Percentiles rank a stretch among this genome's conserved stretches.
Evolutionary conservation across 2,797 vertebrate genomes (phyloP).

Genomic region (Gymnodraco acuticeps): DNA sequence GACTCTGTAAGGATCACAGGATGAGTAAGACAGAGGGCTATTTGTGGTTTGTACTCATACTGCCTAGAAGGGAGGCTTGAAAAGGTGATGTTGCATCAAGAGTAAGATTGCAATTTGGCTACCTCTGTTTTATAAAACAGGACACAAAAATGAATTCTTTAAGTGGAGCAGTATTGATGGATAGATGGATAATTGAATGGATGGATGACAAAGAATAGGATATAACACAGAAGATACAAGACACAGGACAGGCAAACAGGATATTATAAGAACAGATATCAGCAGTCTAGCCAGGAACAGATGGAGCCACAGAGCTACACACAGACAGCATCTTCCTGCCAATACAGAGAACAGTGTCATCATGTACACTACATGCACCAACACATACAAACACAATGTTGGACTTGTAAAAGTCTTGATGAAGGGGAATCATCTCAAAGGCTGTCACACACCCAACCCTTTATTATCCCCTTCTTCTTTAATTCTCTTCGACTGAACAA

Average conservation of each 20-base stretch:
- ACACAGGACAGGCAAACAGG: conserved; percentile 66
- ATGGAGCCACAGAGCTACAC: conserved; percentile 79
- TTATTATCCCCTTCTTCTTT: conserved; percentile 52
- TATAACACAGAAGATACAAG: conserved; percentile 58
- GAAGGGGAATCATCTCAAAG: conserved; percentile 55
- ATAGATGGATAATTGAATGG: conserved; percentile 10
- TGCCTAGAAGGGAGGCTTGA: conserved; percentile 58
- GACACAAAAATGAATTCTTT: conserved; percentile 47
- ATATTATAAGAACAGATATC: conserved; percentile 78
- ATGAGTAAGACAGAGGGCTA: conserved; percentile 66
- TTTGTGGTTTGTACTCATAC: conserved; percentile 67
- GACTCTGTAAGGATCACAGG: conserved; percentile 60
- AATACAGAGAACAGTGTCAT: conserved; percentile 63
- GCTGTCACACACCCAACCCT: conserved; percentile 38
- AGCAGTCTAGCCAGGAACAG: conserved; percentile 82
- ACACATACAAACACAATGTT: conserved; percentile 51
- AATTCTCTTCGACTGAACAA: conserved; percentile 29
- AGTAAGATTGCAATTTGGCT: conserved; percentile 53
- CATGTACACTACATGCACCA: conserved; percentile 41
- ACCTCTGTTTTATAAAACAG: conserved; percentile 41
- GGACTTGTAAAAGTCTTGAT: conserved; percentile 59
- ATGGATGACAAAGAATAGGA: conserved; percentile 43
- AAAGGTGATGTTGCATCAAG: conserved; percentile 47
- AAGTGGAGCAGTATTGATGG: conserved; percentile 41
- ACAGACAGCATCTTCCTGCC: conserved; percentile 78